Evolutionary conservation across 2,888 invertebrate species (phyloP).

Genomic region (Eumerus sabulonum): DNA sequence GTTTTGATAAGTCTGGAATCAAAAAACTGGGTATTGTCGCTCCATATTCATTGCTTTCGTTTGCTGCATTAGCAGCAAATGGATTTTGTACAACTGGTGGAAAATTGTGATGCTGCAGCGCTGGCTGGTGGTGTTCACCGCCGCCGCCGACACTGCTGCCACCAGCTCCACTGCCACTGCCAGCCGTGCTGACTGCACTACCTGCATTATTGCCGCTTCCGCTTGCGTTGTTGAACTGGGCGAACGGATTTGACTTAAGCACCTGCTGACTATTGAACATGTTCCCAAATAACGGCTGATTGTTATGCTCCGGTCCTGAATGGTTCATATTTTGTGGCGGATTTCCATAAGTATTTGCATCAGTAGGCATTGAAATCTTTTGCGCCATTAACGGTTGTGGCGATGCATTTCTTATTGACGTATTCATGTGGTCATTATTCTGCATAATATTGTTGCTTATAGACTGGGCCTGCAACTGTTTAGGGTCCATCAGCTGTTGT

Average conservation of each 20-base stretch:
- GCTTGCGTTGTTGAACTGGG: conserved; percentile 66
- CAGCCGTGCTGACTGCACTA: conserved; percentile 66
- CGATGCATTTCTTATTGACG: conserved; percentile 71
- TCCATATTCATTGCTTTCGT: conserved; percentile 74
- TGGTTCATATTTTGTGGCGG: conserved; percentile 32
- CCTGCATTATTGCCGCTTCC: conserved; percentile 79
- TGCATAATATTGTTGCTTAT: conserved; percentile 41
- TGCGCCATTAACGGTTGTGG: conserved; percentile 78
- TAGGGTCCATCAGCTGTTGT: conserved; percentile 71
- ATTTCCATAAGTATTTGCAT: conserved; percentile 43
- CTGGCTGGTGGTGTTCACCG: conserved; percentile 4
- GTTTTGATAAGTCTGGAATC: conserved; percentile 91
- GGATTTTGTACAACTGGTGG: conserved; percentile 38
- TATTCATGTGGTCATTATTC: conserved; percentile 59
- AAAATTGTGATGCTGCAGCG: conserved; percentile 55
- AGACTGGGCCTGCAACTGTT: conserved; percentile 68
- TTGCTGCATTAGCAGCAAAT: conserved; percentile 26
- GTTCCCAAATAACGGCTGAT: conserved; percentile 58
- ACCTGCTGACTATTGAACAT: conserved; percentile 38
- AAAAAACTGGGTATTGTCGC: conserved; percentile 80
- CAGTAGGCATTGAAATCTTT: conserved; percentile 76
- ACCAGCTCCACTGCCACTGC: conserved; percentile 77
- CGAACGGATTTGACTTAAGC: conserved; percentile 52
- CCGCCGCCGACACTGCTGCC: neutral
- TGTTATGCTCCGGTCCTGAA: conserved; percentile 57